phyloP scores from a whole-genome alignment of 2,888 invertebrate species.

The Yponomeuta evonymella region DNA sequence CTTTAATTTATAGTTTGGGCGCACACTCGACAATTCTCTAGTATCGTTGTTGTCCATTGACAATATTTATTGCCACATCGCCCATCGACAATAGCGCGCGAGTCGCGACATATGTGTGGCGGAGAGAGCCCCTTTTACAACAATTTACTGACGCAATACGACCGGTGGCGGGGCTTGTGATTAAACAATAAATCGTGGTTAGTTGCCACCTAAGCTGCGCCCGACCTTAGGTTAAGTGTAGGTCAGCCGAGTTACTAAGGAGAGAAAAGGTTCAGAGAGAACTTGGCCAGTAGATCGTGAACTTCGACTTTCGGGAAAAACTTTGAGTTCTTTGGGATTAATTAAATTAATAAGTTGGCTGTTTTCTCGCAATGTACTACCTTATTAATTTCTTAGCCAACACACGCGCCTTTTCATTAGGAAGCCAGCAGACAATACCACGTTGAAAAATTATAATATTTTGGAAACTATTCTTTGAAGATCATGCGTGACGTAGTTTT shows the following conservation, averaged over 20 bases:
- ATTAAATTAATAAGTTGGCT: too few species aligned
- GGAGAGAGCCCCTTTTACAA: slow-evolving; percentile 27
- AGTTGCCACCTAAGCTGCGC: slow-evolving; percentile 22
- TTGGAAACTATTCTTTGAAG: too few species aligned
- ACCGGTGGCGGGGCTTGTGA: slow-evolving; percentile 59
- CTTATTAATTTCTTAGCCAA: too few species aligned
- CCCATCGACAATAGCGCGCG: slow-evolving; percentile 33
- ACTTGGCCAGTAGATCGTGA: not conserved
- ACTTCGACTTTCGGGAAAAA: not conserved
- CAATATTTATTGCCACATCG: slow-evolving; percentile 40
- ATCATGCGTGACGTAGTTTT: too few species aligned
- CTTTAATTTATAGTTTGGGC: not conserved
- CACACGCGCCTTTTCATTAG: too few species aligned
- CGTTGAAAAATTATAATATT: too few species aligned
- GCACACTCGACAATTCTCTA: slow-evolving; percentile 14
- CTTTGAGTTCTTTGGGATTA: too few species aligned
- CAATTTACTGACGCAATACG: slow-evolving; percentile 66
- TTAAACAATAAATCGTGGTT: slow-evolving; percentile 66
- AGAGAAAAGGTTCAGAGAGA: not conserved
- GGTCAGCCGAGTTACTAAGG: slow-evolving; percentile 14
- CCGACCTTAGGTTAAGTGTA: slow-evolving; percentile 13
- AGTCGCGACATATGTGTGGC: slow-evolving; percentile 28
- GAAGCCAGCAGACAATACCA: too few species aligned
- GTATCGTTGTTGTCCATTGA: slow-evolving; percentile 22
- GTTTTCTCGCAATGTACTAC: too few species aligned